Percentiles rank a stretch among this genome's conserved stretches.
These are phyloP conservation scores for Oscheius myriophilus DNA, from an alignment of 2,888 invertebrate species.

Conservation along the genomic window DNA sequence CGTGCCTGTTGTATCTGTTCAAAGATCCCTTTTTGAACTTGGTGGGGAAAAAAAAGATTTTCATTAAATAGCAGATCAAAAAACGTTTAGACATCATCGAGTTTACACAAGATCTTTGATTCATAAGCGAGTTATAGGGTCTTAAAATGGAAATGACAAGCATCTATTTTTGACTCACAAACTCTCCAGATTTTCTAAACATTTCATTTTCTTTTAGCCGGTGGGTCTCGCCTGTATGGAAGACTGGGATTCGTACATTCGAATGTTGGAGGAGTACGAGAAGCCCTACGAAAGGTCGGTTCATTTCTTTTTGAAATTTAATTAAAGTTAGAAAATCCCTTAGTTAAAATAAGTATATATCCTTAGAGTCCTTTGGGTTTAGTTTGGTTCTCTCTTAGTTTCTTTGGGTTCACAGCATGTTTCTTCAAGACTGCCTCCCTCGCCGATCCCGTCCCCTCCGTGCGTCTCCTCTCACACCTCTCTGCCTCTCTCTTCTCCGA, in stretches of 20 bases:
- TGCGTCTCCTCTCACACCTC: not conserved
- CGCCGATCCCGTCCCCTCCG: conserved; percentile 20
- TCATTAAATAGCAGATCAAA: too few relatives aligned
- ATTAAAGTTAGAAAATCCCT: not conserved
- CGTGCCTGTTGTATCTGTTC: too few relatives aligned
- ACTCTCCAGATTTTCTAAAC: not conserved
- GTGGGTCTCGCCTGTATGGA: conserved; percentile 68
- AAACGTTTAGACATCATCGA: too few relatives aligned
- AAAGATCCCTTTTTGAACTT: too few relatives aligned
- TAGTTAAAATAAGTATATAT: not conserved
- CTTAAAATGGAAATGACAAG: too few relatives aligned
- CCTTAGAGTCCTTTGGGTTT: conserved; percentile 9
- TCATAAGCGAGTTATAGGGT: too few relatives aligned
- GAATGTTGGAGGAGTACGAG: conserved; percentile 63
- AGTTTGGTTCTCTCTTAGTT: not conserved
- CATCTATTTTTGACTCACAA: not conserved
- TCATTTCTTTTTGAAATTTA: not conserved
- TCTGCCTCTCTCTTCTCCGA: not conserved
- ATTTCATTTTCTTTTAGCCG: conserved; percentile 57
- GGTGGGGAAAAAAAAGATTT: too few relatives aligned
- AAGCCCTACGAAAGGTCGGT: conserved; percentile 45
- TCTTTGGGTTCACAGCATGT: conserved; percentile 12
- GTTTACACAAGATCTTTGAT: too few relatives aligned
- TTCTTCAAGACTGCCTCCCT: not conserved
- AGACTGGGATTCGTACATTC: conserved; percentile 67